Percentiles rank a stretch among this genome's conserved stretches.
Evolutionary conservation across 2,113 vertebrate species (phyloP).

Genomic region (Trichomycterus rosablanca): DNA sequence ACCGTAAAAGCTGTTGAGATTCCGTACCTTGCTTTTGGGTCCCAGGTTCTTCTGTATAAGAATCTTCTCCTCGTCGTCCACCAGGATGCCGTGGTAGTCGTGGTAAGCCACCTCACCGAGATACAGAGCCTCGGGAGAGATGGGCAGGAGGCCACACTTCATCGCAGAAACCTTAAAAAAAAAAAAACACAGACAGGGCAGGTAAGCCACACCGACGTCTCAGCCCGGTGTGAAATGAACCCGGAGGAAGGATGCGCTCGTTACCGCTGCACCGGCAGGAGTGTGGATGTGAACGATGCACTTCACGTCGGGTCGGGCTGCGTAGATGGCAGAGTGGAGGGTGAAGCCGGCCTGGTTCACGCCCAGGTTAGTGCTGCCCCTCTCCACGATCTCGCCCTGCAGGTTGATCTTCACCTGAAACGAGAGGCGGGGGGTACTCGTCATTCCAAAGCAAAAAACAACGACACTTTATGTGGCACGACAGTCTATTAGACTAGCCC

Average conservation of each 20-base stretch:
- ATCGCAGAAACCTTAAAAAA: conserved; percentile 86
- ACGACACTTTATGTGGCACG: too few relatives aligned
- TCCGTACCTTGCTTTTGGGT: conserved; percentile 87
- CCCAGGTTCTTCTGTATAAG: conserved; percentile 91
- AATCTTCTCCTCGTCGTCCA: conserved; percentile 84
- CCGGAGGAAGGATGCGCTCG: background rate
- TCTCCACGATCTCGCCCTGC: conserved; percentile 88
- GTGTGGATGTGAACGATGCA: conserved; percentile 92
- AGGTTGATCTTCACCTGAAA: conserved; percentile 89
- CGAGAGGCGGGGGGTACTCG: background rate
- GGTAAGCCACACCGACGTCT: too few relatives aligned
- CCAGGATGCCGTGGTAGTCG: conserved; percentile 92
- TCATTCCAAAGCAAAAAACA: too few relatives aligned
- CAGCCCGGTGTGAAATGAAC: too few relatives aligned
- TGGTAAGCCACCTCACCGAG: conserved; percentile 92
- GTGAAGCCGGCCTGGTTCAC: conserved; percentile 92
- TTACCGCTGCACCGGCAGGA: conserved; percentile 85
- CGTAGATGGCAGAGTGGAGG: conserved; percentile 87
- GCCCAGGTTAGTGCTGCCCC: conserved; percentile 92
- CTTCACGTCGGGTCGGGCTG: conserved; percentile 81
- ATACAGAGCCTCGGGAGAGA: conserved; percentile 89
- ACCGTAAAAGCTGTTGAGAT: too few relatives aligned
- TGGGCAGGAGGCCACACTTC: conserved; percentile 92
- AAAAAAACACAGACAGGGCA: background rate
- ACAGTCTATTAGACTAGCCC: too few relatives aligned